Evolutionary conservation across 1,140 invertebrate species (phyloP), one percentile per base, ranked within the genome.

Genomic region (Cataglyphis hispanica): DNA sequence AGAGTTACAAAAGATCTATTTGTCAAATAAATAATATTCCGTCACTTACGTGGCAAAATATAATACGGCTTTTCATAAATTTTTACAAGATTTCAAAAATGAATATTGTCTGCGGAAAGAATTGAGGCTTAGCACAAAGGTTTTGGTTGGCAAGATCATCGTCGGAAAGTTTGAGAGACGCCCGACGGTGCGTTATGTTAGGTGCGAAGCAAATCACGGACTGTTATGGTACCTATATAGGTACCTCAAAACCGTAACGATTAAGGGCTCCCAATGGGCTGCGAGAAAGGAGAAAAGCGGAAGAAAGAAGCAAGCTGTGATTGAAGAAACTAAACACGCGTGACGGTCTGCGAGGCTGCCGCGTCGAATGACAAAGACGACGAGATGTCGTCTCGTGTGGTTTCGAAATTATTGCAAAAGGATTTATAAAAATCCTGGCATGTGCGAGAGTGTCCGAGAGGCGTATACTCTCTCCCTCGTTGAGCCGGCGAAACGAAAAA

Each of bases 161-260:
- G 53, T 58, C 43, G 56, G 60, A 67, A 88, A 75, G 63, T 56
- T 76, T 27, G 61, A 84, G 70, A 58, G 16, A 72, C 64, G 64
- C 3, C 64, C 84, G 84, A 88, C 58, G 80, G 81, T 56, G 60
- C 56, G 67, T 76, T 34, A 69, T 2, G 31, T 31, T 31, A 31
- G 31, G 31, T 40, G 84, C 75, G 87, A 64, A 86, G 67, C 84
- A 83, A 89, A 89, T 89, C 74, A 70, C n/a, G 46, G 70, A 22
- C 40, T 61, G 53, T n/a, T n/a, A n/a, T n/a, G n/a, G n/a, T n/a
- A n/a, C n/a, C n/a, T n/a, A 34, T 64, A 40, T n/a, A 34, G 50
- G 53, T 43, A 74, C 16, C 58, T 83, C 50, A 64, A 72, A 88
- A 83, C 69, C 88, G 70, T 89, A 63, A 88, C 87, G 87, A 89